Conservation (phyloP, 2,797 vertebrate genomes). For the Arrhamphus sclerolepis region DNA sequence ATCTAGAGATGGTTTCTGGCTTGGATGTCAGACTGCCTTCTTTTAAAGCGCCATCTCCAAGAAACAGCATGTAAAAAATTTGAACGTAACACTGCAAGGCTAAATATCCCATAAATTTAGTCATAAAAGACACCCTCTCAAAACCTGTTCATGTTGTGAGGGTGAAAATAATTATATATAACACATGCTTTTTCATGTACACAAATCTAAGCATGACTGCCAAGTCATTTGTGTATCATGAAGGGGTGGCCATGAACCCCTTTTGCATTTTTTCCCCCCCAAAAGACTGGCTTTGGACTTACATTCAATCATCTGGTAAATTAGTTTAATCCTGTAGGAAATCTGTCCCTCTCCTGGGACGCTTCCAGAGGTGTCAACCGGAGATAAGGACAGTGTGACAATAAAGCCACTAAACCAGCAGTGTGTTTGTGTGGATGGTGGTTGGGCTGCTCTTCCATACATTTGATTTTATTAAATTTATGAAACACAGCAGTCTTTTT, state of each 20-base stretch:
- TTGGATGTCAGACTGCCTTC: constrained; percentile 49
- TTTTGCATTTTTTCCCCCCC: constrained; percentile 71
- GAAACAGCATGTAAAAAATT: constrained; percentile 29
- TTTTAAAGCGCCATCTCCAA: constrained; percentile 48
- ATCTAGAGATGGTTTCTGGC: constrained; percentile 68
- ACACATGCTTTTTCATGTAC: constrained; percentile 22
- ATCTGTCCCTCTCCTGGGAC: constrained; percentile 80
- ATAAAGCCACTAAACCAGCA: constrained; percentile 69
- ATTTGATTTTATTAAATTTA: constrained; percentile 65
- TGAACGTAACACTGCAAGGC: constrained; percentile 1
- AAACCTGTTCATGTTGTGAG: constrained; percentile 1
- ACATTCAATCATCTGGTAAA: constrained; percentile 83
- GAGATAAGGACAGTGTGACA: constrained; percentile 78
- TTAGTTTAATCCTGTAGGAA: constrained; percentile 82
- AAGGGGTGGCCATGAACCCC: constrained; percentile 49
- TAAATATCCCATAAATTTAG: background rate
- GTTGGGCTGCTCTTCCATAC: constrained; percentile 43
- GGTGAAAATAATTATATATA: constrained; percentile 26
- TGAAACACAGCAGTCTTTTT: constrained; percentile 44
- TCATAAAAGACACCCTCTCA: constrained; percentile 16
- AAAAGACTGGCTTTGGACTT: constrained; percentile 79
- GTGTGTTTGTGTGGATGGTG: background rate
- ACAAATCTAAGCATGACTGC: constrained; percentile 39
- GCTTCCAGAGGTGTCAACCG: constrained; percentile 80
- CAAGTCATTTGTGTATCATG: constrained; percentile 66